These are phyloP conservation scores for Myocastor coypus DNA, from an alignment of 2,113 vertebrate species.

Conservation along the genomic window DNA sequence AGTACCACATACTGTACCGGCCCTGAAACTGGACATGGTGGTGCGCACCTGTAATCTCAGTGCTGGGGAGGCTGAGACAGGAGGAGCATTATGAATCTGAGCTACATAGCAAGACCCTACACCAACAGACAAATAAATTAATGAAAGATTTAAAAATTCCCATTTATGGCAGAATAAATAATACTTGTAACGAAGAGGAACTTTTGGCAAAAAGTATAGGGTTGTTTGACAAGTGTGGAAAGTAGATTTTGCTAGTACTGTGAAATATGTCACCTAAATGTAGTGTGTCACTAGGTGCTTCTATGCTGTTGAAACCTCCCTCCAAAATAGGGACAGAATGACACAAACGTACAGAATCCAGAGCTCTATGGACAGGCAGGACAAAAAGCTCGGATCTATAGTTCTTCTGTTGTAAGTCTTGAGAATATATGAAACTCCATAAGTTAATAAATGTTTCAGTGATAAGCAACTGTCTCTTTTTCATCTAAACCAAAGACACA, in stretches of 20 bases:
- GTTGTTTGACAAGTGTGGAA: not conserved
- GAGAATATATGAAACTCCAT: not conserved
- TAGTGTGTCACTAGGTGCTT: not conserved
- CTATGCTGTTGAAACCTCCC: not conserved
- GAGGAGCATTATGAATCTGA: no score
- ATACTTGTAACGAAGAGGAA: not conserved
- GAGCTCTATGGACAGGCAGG: not conserved
- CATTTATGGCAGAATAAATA: constrained; percentile 38
- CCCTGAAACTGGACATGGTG: no score
- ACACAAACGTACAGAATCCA: not conserved
- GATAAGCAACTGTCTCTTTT: constrained; percentile 31
- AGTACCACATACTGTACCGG: no score
- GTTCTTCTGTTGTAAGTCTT: not conserved
- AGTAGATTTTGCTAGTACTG: not conserved
- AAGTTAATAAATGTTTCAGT: constrained; percentile 6
- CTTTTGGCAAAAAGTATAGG: not conserved
- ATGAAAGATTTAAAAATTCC: no score
- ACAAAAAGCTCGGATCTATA: not conserved
- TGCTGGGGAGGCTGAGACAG: no score
- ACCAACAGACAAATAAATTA: no score
- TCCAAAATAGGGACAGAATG: not conserved
- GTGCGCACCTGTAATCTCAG: no score
- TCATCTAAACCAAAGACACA: constrained; percentile 33
- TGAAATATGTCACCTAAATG: not conserved
- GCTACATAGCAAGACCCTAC: no score